Conservation (phyloP, 2,888 invertebrate genomes). For the Drosophila buzzatii region DNA sequence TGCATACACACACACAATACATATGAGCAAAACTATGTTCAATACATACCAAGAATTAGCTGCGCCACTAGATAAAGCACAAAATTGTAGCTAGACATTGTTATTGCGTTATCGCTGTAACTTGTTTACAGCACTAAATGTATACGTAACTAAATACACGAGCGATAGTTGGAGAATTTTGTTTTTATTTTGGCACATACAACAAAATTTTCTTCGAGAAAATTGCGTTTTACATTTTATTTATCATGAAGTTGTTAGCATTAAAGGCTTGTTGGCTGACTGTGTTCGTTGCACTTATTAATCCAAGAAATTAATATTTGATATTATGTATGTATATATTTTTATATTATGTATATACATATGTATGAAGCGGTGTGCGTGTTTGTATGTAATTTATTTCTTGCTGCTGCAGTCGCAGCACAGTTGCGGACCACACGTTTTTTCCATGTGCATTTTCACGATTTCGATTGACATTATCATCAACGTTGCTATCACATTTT, state of each 20-base stretch:
- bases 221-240: conserved; percentile 30
- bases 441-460: conserved; percentile 57
- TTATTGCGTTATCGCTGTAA: conserved; percentile 54
- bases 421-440: conserved; percentile 66
- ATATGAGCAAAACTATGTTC: conserved; percentile 28
- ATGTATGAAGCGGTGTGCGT: conserved; percentile 20
- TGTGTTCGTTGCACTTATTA: conserved; percentile 33
- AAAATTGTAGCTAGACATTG: conserved; percentile 60
- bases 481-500: conserved; percentile 32
- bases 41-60: conserved; percentile 64
- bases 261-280: conserved; percentile 29
- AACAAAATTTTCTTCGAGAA: conserved; percentile 27
- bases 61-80: conserved; percentile 68
- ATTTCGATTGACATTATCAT: not conserved
- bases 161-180: conserved; percentile 35
- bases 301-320: conserved; percentile 35
- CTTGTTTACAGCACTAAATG: conserved; percentile 61
- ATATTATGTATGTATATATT: conserved; percentile 28
- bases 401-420: conserved; percentile 54
- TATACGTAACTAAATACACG: conserved; percentile 61
- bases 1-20: conserved; percentile 12
- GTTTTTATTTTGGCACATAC: conserved; percentile 60
- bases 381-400: conserved; percentile 55
- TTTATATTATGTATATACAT: conserved; percentile 38
- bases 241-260: conserved; percentile 18